Conservation (phyloP, 2,888 invertebrate genomes). For the Nemoura dubitans region DNA sequence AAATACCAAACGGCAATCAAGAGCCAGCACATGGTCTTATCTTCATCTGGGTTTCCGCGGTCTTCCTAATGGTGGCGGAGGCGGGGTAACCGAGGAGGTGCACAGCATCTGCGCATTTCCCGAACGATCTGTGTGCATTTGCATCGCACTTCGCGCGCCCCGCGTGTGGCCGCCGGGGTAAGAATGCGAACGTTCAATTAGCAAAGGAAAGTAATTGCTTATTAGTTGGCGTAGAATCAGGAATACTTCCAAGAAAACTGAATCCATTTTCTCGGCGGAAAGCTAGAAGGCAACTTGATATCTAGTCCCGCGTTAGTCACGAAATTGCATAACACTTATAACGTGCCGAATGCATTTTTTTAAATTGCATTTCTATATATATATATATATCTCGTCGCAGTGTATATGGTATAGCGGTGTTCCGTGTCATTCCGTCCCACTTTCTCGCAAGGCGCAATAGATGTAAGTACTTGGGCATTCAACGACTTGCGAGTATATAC, state of each 20-base stretch:
- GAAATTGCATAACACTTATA: neutral
- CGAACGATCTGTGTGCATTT: neutral
- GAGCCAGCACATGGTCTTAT: too few relatives aligned
- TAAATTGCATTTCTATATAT: neutral
- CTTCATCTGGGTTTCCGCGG: too few relatives aligned
- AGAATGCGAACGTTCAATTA: neutral
- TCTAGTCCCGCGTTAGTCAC: neutral
- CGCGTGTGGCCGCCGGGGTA: too few relatives aligned
- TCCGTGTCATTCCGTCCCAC: neutral
- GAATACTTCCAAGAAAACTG: neutral
- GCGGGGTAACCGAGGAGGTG: too few relatives aligned
- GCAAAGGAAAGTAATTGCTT: neutral
- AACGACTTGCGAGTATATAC: neutral
- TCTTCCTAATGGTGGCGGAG: too few relatives aligned
- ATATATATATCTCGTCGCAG: neutral
- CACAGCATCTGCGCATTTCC: neutral
- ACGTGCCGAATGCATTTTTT: neutral
- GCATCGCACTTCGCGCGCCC: neutral
- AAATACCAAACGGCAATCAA: too few relatives aligned
- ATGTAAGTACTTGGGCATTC: neutral
- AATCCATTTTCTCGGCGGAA: too few relatives aligned
- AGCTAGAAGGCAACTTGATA: neutral
- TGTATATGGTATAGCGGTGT: neutral
- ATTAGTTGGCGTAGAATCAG: too few relatives aligned
- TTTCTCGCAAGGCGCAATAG: neutral